These are phyloP conservation scores for Ctenoplectra terminalis DNA, from an alignment of 1,140 invertebrate species.

Conservation along the genomic window DNA sequence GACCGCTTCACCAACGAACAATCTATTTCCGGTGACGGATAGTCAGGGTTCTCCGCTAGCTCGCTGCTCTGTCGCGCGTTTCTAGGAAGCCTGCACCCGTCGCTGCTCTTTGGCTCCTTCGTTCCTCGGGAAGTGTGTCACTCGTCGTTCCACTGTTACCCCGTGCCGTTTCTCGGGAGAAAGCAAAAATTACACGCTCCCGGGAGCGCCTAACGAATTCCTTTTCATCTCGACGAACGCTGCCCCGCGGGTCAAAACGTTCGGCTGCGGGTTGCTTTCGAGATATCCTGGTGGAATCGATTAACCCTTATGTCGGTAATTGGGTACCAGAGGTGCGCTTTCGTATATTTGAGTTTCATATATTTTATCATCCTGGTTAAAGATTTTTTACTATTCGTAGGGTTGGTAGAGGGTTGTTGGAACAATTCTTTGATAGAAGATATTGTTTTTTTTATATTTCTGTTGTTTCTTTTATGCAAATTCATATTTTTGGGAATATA, in stretches of 20 bases:
- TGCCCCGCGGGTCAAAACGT: background rate
- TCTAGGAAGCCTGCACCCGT: slow-evolving; percentile 16
- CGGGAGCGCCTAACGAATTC: slow-evolving; percentile 47
- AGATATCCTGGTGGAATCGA: too few relatives aligned
- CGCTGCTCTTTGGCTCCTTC: background rate
- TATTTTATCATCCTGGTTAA: too few relatives aligned
- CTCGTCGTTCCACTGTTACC: slow-evolving; percentile 42
- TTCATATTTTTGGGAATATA: too few relatives aligned
- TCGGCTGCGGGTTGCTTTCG: too few relatives aligned
- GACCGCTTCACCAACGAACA: slow-evolving; percentile 55
- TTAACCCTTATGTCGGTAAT: too few relatives aligned
- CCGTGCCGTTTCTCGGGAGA: slow-evolving; percentile 39
- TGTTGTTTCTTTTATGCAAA: too few relatives aligned
- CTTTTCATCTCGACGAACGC: background rate
- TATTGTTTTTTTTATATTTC: too few relatives aligned
- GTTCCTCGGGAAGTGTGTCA: slow-evolving; percentile 57
- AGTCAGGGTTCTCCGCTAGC: slow-evolving; percentile 26
- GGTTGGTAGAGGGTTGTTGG: too few relatives aligned
- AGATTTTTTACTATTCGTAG: too few relatives aligned
- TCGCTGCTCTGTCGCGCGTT: slow-evolving; percentile 28
- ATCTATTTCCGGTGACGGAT: slow-evolving; percentile 68
- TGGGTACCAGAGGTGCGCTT: too few relatives aligned
- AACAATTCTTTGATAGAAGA: too few relatives aligned
- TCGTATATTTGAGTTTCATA: too few relatives aligned
- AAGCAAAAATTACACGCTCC: slow-evolving; percentile 60